Conservation (phyloP, 2,888 invertebrate genomes). For the Eristalis tenax region DNA sequence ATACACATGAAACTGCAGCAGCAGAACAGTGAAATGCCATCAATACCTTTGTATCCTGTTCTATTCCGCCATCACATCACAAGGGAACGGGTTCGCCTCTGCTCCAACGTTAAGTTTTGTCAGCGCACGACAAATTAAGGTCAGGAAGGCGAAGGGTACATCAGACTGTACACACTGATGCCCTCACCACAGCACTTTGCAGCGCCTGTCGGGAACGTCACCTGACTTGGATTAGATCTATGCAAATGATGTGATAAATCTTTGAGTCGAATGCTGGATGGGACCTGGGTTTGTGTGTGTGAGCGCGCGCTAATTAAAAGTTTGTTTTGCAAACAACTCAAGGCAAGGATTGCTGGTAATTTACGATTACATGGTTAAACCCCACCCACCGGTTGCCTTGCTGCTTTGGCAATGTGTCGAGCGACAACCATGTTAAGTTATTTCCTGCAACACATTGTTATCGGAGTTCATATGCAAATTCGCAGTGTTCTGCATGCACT, state of each 20-base stretch:
- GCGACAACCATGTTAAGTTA: slow-evolving; percentile 24
- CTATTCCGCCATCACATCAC: neutral
- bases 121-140: slow-evolving; percentile 49
- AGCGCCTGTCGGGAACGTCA: slow-evolving; percentile 6
- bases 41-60: slow-evolving; percentile 33
- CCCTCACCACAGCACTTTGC: neutral
- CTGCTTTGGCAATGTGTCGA: slow-evolving; percentile 43
- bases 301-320: slow-evolving; percentile 50
- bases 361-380: slow-evolving; percentile 38
- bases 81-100: neutral
- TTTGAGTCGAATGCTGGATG: slow-evolving; percentile 27
- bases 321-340: slow-evolving; percentile 46
- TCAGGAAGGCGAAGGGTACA: slow-evolving; percentile 34
- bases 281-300: neutral
- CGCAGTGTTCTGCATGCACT: neutral
- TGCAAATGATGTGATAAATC: slow-evolving; percentile 55
- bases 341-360: slow-evolving; percentile 22
- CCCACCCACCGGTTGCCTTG: neutral
- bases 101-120: slow-evolving; percentile 17
- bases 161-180: slow-evolving; percentile 15
- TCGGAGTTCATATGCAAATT: slow-evolving; percentile 10
- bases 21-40: slow-evolving; percentile 45
- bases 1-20: slow-evolving; percentile 33
- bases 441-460: slow-evolving; percentile 29
- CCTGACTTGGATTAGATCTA: slow-evolving; percentile 40